Percentiles rank a stretch among this genome's conserved stretches.
These are phyloP conservation scores for Mus musculus DNA, from an alignment of 2,113 vertebrate genomes.

Conservation along the genomic window DNA sequence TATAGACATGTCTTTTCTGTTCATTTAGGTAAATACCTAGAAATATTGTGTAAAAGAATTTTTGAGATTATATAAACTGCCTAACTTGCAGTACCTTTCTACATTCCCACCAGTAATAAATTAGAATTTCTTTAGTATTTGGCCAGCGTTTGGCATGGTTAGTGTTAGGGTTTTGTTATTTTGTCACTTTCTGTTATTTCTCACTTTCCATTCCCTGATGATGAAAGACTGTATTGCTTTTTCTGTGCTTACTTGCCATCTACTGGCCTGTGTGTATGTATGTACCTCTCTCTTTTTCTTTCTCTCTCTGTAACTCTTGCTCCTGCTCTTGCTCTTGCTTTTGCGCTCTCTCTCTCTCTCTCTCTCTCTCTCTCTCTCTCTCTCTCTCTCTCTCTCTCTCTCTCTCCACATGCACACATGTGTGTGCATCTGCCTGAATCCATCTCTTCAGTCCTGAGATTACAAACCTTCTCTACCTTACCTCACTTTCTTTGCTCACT, in stretches of 20 bases:
- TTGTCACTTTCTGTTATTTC: too few species aligned
- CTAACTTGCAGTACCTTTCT: neutral
- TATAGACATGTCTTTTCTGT: neutral
- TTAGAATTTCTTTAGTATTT: neutral
- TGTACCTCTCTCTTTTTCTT: too few species aligned
- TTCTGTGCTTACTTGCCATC: neutral
- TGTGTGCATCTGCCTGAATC: too few species aligned
- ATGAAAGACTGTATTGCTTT: neutral
- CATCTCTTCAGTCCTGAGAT: too few species aligned
- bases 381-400: too few species aligned
- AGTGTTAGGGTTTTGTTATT: neutral
- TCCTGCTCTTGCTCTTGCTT: too few species aligned
- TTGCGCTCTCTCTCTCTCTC: too few species aligned
- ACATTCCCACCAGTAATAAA: neutral
- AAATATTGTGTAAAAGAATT: neutral
- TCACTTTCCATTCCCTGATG: neutral
- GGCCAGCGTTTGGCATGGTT: neutral
- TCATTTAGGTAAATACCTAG: neutral
- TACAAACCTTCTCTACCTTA: neutral
- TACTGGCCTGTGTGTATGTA: too few species aligned
- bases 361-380: too few species aligned
- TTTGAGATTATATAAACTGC: neutral
- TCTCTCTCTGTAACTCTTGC: too few species aligned
- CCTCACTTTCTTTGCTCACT: neutral
- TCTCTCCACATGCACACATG: too few species aligned